A percentile compares a stretch with the other conserved stretches of the same genome.
Evolutionary conservation across 2,888 invertebrate genomes (phyloP).

Genomic region (Crepidodera aurea): DNA sequence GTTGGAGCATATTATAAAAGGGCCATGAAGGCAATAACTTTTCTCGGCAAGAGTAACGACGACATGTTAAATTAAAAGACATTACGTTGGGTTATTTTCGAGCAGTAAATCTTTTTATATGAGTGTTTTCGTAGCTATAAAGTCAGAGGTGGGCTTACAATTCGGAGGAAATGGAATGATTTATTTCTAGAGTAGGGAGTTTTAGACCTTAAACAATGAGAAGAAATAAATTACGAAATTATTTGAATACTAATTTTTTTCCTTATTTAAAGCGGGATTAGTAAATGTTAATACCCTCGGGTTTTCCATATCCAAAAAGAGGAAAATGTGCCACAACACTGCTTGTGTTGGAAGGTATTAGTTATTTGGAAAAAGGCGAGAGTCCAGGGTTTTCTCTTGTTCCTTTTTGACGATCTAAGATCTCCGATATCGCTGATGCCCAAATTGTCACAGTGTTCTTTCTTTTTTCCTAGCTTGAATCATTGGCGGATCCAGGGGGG

Average conservation of each 20-base stretch:
- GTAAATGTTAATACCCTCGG: not conserved
- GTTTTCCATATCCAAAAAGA: no score
- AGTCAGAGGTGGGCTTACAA: constrained; percentile 42
- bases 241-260: not conserved
- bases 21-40: constrained; percentile 40
- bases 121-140: constrained; percentile 56
- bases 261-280: not conserved
- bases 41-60: constrained; percentile 52
- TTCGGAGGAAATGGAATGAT: constrained; percentile 39
- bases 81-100: constrained; percentile 56
- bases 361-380: no score
- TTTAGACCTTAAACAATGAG: constrained; percentile 4
- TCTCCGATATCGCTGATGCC: no score
- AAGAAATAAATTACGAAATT: constrained; percentile 4
- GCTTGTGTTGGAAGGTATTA: no score
- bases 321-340: no score
- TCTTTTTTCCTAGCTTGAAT: no score
- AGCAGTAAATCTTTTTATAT: constrained; percentile 59
- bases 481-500: no score
- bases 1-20: constrained; percentile 32
- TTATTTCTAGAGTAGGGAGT: constrained; percentile 28
- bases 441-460: no score
- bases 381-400: no score
- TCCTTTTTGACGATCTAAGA: no score
- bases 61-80: constrained; percentile 60